A percentile compares a stretch with the other conserved stretches of the same genome.
Conservation (phyloP, 2,888 invertebrate species). For the Crepidodera aurea region DNA sequence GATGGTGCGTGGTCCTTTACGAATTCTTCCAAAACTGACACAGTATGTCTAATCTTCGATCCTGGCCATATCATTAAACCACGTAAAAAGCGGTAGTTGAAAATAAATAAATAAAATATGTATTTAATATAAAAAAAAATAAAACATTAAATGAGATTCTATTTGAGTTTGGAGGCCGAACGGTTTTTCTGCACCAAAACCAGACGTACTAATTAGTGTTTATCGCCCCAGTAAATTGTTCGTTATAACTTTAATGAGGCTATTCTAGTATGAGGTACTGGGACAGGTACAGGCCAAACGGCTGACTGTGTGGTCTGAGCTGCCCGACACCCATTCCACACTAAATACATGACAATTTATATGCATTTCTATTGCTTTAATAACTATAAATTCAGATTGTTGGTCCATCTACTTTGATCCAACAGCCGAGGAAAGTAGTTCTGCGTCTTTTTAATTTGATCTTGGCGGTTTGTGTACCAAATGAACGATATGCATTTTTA, state of each 20-base stretch:
- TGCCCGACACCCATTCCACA: slow-evolving; percentile 46
- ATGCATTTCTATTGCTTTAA: slow-evolving; percentile 52
- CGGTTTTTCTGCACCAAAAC: slow-evolving; percentile 23
- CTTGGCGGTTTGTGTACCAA: too few species aligned
- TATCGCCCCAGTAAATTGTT: slow-evolving; percentile 49
- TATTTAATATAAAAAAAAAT: too few species aligned
- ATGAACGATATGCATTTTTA: too few species aligned
- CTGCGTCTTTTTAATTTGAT: neutral
- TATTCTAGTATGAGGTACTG: slow-evolving; percentile 41
- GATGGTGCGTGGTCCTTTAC: too few species aligned
- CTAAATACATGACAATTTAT: slow-evolving; percentile 52
- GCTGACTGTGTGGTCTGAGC: slow-evolving; percentile 48
- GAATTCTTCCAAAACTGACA: too few species aligned
- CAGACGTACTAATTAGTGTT: slow-evolving; percentile 42
- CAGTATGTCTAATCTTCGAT: too few species aligned
- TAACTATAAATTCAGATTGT: slow-evolving; percentile 37
- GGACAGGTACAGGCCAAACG: slow-evolving; percentile 31
- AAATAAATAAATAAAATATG: too few species aligned
- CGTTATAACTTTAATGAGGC: slow-evolving; percentile 45
- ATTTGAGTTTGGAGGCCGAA: slow-evolving; percentile 28
- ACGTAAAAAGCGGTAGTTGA: too few species aligned
- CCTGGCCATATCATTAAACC: too few species aligned
- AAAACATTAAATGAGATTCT: too few species aligned
- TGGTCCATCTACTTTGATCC: slow-evolving; percentile 7
- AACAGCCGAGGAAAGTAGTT: too few species aligned